phyloP scores from a whole-genome alignment of 2,888 invertebrate genomes.

The Scaptomyza tumidula region DNA sequence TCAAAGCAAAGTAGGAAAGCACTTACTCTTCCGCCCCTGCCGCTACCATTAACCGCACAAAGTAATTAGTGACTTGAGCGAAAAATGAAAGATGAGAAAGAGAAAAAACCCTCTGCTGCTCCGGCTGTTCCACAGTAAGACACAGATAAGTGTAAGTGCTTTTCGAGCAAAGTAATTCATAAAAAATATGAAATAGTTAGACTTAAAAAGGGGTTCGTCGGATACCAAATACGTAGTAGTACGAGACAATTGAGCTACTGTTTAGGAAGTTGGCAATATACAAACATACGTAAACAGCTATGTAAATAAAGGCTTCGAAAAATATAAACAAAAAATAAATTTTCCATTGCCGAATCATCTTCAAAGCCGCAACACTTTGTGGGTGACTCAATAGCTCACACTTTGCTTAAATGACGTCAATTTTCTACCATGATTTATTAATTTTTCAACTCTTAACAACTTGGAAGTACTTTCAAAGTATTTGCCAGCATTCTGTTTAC shows the following conservation, averaged over 20 bases:
- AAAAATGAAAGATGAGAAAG: conserved; percentile 35
- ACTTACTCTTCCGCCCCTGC: conserved; percentile 57
- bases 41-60: conserved; percentile 53
- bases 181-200: background rate
- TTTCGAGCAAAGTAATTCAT: conserved; percentile 18
- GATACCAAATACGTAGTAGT: background rate
- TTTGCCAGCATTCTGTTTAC: background rate
- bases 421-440: background rate
- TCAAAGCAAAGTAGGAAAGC: conserved; percentile 54
- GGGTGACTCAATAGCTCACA: conserved; percentile 15
- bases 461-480: background rate
- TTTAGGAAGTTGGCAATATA: conserved; percentile 11
- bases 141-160: conserved; percentile 46
- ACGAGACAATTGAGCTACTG: conserved; percentile 35
- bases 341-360: conserved; percentile 40
- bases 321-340: conserved; percentile 18
- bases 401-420: conserved; percentile 12
- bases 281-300: conserved; percentile 10
- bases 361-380: background rate
- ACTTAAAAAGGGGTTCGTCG: background rate
- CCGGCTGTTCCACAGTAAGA: conserved; percentile 6
- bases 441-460: background rate
- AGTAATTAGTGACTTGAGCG: conserved; percentile 67
- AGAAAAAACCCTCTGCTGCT: background rate
- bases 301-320: conserved; percentile 33